Evolutionary conservation across 2,888 invertebrate genomes (phyloP).

Genomic region (Amorpha juglandis): DNA sequence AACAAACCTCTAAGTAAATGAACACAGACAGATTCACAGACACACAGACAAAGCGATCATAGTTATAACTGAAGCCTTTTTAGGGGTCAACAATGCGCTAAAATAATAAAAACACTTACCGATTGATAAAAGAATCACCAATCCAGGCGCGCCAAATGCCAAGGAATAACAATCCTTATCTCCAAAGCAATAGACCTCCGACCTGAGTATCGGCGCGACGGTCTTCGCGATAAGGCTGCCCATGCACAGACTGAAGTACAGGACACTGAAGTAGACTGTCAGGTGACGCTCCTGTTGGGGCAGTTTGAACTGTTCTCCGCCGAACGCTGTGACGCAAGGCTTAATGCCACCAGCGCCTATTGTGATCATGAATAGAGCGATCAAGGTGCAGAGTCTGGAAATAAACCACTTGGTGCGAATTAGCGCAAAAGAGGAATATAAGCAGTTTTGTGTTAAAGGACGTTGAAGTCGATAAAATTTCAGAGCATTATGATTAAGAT

Average conservation of each 20-base stretch:
- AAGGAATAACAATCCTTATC: conserved; percentile 87
- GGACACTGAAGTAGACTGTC: conserved; percentile 89
- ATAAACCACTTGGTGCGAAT: too few species aligned
- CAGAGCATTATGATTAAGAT: too few species aligned
- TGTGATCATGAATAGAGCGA: conserved; percentile 88
- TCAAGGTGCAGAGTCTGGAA: conserved; percentile 84
- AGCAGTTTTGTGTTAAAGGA: too few species aligned
- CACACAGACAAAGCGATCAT: too few species aligned
- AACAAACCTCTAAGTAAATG: too few species aligned
- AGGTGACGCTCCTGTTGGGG: conserved; percentile 87
- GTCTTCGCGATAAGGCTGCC: conserved; percentile 90
- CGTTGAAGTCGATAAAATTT: too few species aligned
- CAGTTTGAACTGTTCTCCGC: conserved; percentile 90
- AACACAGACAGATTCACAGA: too few species aligned
- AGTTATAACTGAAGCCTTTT: too few species aligned
- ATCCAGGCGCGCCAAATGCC: conserved; percentile 91
- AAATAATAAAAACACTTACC: conserved; percentile 70
- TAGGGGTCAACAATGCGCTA: neutral
- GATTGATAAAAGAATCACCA: conserved; percentile 88
- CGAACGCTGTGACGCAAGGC: conserved; percentile 92
- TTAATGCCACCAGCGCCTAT: conserved; percentile 93
- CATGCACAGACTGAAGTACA: conserved; percentile 88
- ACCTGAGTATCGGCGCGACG: conserved; percentile 89
- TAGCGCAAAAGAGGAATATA: too few species aligned
- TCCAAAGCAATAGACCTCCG: conserved; percentile 87